These are phyloP conservation scores for Hirtodrosophila trivittata DNA, from an alignment of 2,888 invertebrate species.

Conservation along the genomic window DNA sequence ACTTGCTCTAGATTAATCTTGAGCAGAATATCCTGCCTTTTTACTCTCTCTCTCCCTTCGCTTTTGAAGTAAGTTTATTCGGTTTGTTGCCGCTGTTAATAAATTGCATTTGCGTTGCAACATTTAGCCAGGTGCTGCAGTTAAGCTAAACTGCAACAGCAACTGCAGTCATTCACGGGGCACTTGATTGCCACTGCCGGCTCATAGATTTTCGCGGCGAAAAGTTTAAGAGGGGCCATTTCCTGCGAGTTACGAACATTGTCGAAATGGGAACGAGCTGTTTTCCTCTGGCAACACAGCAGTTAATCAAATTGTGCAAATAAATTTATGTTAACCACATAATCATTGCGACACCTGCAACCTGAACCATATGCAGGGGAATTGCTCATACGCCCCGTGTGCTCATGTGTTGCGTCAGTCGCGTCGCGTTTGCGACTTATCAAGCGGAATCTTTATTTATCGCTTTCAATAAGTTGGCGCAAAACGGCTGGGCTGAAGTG, in stretches of 20 bases:
- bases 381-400: slow-evolving; percentile 47
- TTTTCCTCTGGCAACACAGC: slow-evolving; percentile 14
- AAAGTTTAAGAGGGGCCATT: slow-evolving; percentile 43
- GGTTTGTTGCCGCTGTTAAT: slow-evolving; percentile 38
- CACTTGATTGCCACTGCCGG: slow-evolving; percentile 58
- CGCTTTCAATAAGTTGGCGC: slow-evolving; percentile 79
- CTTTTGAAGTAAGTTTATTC: slow-evolving; percentile 43
- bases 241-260: slow-evolving; percentile 24
- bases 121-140: slow-evolving; percentile 26
- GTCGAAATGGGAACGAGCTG: slow-evolving; percentile 17
- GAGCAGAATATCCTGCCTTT: too few species aligned
- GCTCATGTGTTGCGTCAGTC: slow-evolving; percentile 32
- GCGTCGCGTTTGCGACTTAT: slow-evolving; percentile 41
- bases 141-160: slow-evolving; percentile 62
- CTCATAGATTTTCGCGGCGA: slow-evolving; percentile 40
- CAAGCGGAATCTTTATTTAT: slow-evolving; percentile 80
- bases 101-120: slow-evolving; percentile 55
- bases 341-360: slow-evolving; percentile 62
- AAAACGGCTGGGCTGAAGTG: slow-evolving; percentile 36
- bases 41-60: too few species aligned
- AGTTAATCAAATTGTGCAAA: slow-evolving; percentile 60
- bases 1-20: too few species aligned
- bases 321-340: slow-evolving; percentile 78
- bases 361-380: slow-evolving; percentile 1
- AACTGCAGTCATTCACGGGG: slow-evolving; percentile 76